Conservation (phyloP, 2,888 invertebrate species). For the Carabus problematicus region DNA sequence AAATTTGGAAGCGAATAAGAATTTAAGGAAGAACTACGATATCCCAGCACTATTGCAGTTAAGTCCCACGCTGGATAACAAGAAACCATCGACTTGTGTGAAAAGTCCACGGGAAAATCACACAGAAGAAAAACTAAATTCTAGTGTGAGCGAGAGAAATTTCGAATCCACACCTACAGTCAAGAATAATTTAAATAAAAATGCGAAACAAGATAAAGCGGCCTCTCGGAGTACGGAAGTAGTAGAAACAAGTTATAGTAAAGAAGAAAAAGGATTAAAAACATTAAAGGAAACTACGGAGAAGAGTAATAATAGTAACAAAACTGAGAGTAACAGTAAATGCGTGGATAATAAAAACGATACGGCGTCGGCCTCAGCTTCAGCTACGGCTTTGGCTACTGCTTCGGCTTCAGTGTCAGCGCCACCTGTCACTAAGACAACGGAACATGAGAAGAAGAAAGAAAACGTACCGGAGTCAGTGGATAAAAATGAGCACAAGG, state of each 20-base stretch:
- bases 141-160: background rate
- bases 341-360: slow-evolving; percentile 6
- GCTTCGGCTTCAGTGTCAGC: no score
- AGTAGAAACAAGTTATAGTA: slow-evolving; percentile 6
- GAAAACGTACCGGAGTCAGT: background rate
- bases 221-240: background rate
- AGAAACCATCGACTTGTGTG: slow-evolving; percentile 25
- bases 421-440: background rate
- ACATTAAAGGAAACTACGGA: slow-evolving; percentile 6
- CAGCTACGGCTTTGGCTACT: background rate
- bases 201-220: background rate
- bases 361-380: background rate
- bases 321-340: background rate
- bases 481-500: background rate
- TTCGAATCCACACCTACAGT: background rate
- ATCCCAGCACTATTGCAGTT: slow-evolving; percentile 24
- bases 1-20: slow-evolving; percentile 37
- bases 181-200: background rate
- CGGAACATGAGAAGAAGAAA: background rate
- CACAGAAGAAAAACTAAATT: background rate
- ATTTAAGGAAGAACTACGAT: slow-evolving; percentile 29
- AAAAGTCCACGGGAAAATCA: slow-evolving; percentile 17
- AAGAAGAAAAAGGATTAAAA: slow-evolving; percentile 2
- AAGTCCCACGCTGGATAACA: slow-evolving; percentile 31
- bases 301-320: background rate